Conservation (phyloP, 1,140 invertebrate species). For the Monomorium pharaonis region DNA sequence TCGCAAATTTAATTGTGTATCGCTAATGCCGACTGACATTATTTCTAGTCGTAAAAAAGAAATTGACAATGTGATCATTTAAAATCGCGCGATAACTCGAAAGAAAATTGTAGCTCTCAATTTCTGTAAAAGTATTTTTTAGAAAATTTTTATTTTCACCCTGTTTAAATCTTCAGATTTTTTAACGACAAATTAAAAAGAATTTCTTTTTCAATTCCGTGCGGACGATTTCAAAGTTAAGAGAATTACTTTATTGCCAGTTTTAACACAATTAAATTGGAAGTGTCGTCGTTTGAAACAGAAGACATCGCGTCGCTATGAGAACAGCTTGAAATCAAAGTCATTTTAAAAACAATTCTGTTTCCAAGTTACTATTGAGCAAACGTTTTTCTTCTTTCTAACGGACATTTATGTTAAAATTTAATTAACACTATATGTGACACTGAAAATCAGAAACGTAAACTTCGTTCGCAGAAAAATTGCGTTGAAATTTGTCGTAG, state of each 20-base stretch:
- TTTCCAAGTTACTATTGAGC: not conserved
- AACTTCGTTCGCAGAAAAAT: not conserved
- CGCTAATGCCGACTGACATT: not conserved
- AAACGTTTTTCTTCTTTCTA: not conserved
- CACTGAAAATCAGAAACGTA: not conserved
- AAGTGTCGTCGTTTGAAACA: not conserved
- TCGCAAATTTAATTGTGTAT: not conserved
- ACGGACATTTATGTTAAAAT: not conserved
- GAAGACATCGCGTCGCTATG: not conserved
- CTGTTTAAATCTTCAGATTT: not conserved
- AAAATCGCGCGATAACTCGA: not conserved
- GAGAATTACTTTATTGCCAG: not conserved
- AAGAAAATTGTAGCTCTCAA: not conserved
- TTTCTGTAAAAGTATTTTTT: not conserved
- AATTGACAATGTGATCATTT: not conserved
- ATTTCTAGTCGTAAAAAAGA: not conserved
- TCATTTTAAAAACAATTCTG: not conserved
- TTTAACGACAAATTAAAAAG: not conserved
- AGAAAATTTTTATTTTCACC: too few species aligned
- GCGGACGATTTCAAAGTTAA: not conserved
- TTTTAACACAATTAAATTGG: conserved; percentile 10
- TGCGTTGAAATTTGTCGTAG: not conserved
- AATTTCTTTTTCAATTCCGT: not conserved
- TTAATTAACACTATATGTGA: not conserved
- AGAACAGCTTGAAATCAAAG: not conserved